These are phyloP conservation scores for Burhinus oedicnemus DNA, from an alignment of 2,113 vertebrate genomes.

Conservation along the genomic window DNA sequence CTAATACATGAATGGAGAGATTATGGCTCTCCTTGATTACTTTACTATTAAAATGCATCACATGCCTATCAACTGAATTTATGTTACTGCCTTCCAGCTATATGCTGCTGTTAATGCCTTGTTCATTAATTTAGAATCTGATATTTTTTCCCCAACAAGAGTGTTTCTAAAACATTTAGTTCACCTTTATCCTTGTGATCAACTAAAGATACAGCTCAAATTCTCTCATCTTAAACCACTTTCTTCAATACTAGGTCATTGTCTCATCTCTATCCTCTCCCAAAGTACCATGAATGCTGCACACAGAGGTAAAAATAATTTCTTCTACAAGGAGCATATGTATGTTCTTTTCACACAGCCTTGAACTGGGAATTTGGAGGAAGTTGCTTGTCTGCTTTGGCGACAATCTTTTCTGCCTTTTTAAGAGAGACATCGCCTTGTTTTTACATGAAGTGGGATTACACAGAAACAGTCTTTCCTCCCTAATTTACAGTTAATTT, in stretches of 20 bases:
- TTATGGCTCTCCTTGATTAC: neutral
- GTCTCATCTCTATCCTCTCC: neutral
- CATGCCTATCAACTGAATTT: neutral
- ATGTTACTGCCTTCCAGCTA: neutral
- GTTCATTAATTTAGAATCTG: neutral
- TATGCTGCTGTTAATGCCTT: neutral
- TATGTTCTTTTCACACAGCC: neutral
- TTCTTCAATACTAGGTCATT: neutral
- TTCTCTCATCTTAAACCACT: neutral
- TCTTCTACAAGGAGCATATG: neutral
- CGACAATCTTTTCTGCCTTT: neutral
- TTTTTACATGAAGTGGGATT: neutral
- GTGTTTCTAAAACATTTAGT: neutral
- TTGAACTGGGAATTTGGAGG: neutral
- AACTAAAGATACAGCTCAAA: neutral
- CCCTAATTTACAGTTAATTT: neutral
- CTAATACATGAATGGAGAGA: neutral
- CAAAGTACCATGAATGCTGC: neutral
- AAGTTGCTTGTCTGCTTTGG: neutral
- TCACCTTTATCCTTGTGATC: neutral
- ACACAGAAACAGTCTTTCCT: neutral
- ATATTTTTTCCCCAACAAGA: neutral
- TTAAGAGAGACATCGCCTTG: neutral
- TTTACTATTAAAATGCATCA: neutral
- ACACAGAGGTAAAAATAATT: neutral